Conservation (phyloP, 2,797 vertebrate genomes). For the Neomorphus geoffroyi region DNA sequence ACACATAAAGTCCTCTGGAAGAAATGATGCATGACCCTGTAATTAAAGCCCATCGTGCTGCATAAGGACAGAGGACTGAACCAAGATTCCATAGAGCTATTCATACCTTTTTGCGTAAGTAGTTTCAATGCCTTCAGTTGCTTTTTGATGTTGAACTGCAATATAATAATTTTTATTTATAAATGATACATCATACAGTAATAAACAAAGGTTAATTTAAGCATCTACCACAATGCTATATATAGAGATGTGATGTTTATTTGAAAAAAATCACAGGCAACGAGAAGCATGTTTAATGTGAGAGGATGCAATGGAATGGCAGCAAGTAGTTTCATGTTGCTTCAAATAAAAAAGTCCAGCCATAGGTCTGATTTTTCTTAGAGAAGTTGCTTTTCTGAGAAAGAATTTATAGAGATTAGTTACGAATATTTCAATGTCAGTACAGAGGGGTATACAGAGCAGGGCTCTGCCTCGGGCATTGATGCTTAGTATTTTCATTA, state of each 20-base stretch:
- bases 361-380: neutral
- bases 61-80: neutral
- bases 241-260: neutral
- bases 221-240: neutral
- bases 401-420: neutral
- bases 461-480: neutral
- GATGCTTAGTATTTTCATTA: neutral
- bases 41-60: neutral
- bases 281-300: neutral
- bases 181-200: neutral
- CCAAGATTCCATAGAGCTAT: neutral
- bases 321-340: neutral
- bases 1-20: neutral
- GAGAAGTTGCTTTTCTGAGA: neutral
- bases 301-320: neutral
- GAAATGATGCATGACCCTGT: neutral
- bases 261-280: neutral
- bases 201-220: neutral
- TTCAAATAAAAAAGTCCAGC: neutral
- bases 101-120: neutral
- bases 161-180: neutral
- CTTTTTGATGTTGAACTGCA: neutral
- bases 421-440: neutral
- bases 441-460: neutral
- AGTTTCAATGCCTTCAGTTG: neutral